Conservation (phyloP, 2,797 vertebrate genomes). For the Hephaestus fuliginosus region DNA sequence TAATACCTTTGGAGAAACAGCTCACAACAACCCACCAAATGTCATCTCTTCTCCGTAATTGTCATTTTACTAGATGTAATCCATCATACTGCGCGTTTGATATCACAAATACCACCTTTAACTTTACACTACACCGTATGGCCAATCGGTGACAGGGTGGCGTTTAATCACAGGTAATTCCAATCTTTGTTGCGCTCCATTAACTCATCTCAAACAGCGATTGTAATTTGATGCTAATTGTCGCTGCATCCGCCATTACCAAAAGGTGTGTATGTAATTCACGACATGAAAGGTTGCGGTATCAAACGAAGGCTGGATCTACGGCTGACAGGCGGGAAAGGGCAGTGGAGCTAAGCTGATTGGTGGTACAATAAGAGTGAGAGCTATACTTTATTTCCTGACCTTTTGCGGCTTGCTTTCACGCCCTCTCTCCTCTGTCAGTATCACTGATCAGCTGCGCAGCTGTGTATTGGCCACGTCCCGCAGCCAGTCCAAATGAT, state of each 20-base stretch:
- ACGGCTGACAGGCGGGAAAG: conserved; percentile 79
- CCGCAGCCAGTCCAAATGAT: conserved; percentile 75
- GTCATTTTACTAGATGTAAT: conserved; percentile 62
- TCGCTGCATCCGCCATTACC: conserved; percentile 45
- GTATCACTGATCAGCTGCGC: conserved; percentile 81
- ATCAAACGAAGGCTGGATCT: conserved; percentile 73
- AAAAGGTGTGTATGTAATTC: conserved; percentile 48
- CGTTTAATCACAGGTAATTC: conserved; percentile 62
- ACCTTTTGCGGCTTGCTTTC: conserved; percentile 81
- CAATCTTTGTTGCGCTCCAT: conserved; percentile 55
- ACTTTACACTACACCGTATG: conserved; percentile 7
- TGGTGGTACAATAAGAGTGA: conserved; percentile 82
- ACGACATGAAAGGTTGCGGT: conserved; percentile 62
- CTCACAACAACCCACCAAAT: conserved; percentile 71
- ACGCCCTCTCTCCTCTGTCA: conserved; percentile 73
- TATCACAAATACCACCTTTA: conserved; percentile 56
- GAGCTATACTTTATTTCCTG: conserved; percentile 84
- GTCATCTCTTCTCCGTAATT: conserved; percentile 61
- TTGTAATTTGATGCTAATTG: conserved; percentile 67
- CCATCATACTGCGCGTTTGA: conserved; percentile 38
- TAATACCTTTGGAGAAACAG: conserved; percentile 72
- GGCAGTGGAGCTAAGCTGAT: conserved; percentile 82
- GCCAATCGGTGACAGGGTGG: conserved; percentile 23
- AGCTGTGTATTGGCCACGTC: conserved; percentile 71
- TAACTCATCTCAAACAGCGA: conserved; percentile 51